Evolutionary conservation across 2,888 invertebrate species (phyloP).

Genomic region (Brachyptera putata): DNA sequence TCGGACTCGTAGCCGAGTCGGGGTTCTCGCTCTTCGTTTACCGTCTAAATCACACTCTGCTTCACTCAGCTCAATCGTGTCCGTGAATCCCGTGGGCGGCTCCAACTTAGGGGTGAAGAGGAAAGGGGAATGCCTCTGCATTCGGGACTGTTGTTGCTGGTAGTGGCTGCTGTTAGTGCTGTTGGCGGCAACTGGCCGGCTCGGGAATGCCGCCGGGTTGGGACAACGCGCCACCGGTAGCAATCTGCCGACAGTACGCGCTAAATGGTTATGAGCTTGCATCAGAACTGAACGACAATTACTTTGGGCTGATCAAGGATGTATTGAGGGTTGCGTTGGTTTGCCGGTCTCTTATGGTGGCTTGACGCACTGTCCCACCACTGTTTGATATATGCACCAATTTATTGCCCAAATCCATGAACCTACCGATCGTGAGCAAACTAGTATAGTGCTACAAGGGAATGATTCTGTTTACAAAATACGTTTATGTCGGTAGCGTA

Average conservation of each 20-base stretch:
- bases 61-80: conserved; percentile 28
- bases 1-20: conserved; percentile 12
- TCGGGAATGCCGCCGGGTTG: conserved; percentile 23
- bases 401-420: too few species aligned
- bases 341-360: too few species aligned
- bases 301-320: too few species aligned
- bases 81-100: conserved; percentile 26
- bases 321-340: too few species aligned
- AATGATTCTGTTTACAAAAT: too few species aligned
- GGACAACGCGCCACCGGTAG: conserved; percentile 32
- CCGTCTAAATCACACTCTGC: conserved; percentile 29
- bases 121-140: conserved; percentile 29
- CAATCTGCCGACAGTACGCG: conserved; percentile 24
- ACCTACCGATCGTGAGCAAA: too few species aligned
- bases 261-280: too few species aligned
- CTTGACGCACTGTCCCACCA: too few species aligned
- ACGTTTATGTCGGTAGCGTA: too few species aligned
- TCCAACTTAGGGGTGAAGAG: conserved; percentile 30
- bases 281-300: too few species aligned
- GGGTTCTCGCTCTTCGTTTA: conserved; percentile 5
- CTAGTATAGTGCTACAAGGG: too few species aligned
- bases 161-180: conserved; percentile 11
- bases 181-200: not conserved
- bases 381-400: too few species aligned
- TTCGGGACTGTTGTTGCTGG: conserved; percentile 11